Evolutionary conservation across 1,140 invertebrate species (phyloP).

Genomic region (Acromyrmex charruanus): DNA sequence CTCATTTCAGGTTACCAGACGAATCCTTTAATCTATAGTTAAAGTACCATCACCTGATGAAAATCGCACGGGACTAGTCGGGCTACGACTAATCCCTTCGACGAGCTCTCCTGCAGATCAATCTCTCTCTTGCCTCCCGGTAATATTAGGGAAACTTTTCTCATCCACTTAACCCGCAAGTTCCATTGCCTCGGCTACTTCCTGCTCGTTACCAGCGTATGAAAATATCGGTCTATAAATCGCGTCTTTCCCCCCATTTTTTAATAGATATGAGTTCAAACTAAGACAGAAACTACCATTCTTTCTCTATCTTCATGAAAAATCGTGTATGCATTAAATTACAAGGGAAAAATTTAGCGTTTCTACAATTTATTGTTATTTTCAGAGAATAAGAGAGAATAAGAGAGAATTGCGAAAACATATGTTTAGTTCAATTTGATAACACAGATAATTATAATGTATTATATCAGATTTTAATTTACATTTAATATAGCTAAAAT

Average conservation of each 20-base stretch:
- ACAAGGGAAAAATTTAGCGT: not conserved
- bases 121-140: slow-evolving; percentile 52
- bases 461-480: slow-evolving; percentile 9
- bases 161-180: slow-evolving; percentile 75
- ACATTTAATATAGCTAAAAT: slow-evolving; percentile 33
- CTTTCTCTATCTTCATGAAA: not conserved
- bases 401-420: not conserved
- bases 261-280: slow-evolving; percentile 32
- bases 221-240: slow-evolving; percentile 69
- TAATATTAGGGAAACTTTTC: slow-evolving; percentile 75
- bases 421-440: not conserved
- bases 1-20: slow-evolving; percentile 58
- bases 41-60: slow-evolving; percentile 68
- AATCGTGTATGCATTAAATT: slow-evolving; percentile 1
- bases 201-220: slow-evolving; percentile 55
- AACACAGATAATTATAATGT: slow-evolving; percentile 10
- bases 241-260: slow-evolving; percentile 18
- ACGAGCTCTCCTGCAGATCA: slow-evolving; percentile 65
- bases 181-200: slow-evolving; percentile 66
- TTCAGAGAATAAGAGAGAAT: not conserved
- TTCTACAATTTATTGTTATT: not conserved
- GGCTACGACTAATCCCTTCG: slow-evolving; percentile 66
- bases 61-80: slow-evolving; percentile 60
- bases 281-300: not conserved
- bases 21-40: slow-evolving; percentile 68